These are phyloP conservation scores for Chorisops tibialis DNA, from an alignment of 2,888 invertebrate genomes.

Conservation along the genomic window DNA sequence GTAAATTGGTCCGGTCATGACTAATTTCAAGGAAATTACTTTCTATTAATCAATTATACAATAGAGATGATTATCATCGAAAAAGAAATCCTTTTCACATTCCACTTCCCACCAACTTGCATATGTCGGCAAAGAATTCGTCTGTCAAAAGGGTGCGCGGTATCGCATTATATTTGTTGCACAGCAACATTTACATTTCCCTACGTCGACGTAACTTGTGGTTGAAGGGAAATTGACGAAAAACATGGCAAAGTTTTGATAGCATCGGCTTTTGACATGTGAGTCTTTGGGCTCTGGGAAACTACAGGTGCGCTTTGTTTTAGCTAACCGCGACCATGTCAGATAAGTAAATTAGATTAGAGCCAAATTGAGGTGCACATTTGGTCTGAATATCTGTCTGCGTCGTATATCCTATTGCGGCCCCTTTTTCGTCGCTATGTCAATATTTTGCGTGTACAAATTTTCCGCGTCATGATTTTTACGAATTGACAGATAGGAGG, in stretches of 20 bases:
- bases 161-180: too few relatives aligned
- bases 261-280: conserved; percentile 25
- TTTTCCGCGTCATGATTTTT: conserved; percentile 32
- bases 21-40: conserved; percentile 30
- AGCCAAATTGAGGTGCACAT: conserved; percentile 27
- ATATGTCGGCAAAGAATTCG: neutral
- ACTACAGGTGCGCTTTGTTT: conserved; percentile 30
- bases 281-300: conserved; percentile 19
- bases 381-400: neutral
- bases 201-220: neutral
- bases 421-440: conserved; percentile 14
- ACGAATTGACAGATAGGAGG: neutral
- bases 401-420: neutral
- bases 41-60: conserved; percentile 32
- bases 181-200: too few relatives aligned
- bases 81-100: conserved; percentile 29
- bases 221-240: conserved; percentile 3
- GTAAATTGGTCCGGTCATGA: conserved; percentile 27
- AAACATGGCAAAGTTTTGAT: conserved; percentile 14
- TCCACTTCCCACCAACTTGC: neutral
- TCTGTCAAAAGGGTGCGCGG: too few relatives aligned
- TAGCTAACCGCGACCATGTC: conserved; percentile 29
- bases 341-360: conserved; percentile 33
- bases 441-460: conserved; percentile 33
- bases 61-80: conserved; percentile 24